A percentile compares a stretch with the other conserved stretches of the same genome.
Conservation (phyloP, 2,113 vertebrate genomes). For the Orthonyx spaldingii region DNA sequence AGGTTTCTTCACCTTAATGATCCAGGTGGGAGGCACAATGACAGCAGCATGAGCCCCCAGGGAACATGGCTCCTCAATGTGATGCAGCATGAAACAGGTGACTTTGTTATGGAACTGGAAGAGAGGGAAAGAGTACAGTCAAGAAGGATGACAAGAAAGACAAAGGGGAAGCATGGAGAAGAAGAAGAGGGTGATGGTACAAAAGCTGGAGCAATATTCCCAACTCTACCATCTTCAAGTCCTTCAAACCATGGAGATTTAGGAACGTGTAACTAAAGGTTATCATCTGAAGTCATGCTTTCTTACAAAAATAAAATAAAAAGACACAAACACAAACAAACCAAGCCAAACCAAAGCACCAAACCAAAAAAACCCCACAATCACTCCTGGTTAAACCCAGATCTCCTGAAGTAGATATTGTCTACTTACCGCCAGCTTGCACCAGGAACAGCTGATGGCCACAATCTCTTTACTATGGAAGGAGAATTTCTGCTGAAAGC, state of each 20-base stretch:
- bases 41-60: slow-evolving; percentile 94
- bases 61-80: slow-evolving; percentile 96
- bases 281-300: background rate
- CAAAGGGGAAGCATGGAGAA: background rate
- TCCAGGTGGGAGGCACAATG: slow-evolving; percentile 96
- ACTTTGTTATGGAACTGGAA: slow-evolving; percentile 97
- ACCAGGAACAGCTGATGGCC: slow-evolving; percentile 98
- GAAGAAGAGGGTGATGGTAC: background rate
- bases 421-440: slow-evolving; percentile 93
- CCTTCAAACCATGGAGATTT: background rate
- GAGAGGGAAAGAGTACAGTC: background rate
- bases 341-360: background rate
- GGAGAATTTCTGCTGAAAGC: slow-evolving; percentile 97
- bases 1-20: slow-evolving; percentile 98
- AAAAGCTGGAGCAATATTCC: background rate
- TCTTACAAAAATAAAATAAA: background rate
- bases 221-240: background rate
- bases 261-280: background rate
- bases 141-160: background rate
- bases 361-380: background rate
- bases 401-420: background rate
- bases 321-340: fast-evolving
- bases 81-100: slow-evolving; percentile 98
- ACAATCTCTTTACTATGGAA: slow-evolving; percentile 99
- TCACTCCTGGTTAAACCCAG: background rate